These are phyloP conservation scores for Cheilosia vernalis DNA, from an alignment of 2,888 invertebrate genomes.

Conservation along the genomic window DNA sequence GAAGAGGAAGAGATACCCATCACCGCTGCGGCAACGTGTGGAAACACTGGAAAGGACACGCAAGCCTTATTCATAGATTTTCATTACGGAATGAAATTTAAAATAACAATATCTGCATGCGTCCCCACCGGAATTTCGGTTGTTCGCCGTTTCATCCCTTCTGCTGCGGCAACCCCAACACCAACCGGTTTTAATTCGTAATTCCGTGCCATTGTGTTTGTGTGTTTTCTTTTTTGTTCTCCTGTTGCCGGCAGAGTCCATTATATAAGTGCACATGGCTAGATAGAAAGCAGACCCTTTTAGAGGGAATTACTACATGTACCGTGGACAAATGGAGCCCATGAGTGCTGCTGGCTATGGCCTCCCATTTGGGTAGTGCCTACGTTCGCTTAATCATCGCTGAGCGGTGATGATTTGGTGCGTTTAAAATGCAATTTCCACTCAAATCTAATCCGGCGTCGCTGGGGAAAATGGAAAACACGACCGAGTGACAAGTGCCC, in stretches of 20 bases:
- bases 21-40: conserved; percentile 15
- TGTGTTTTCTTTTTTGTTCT: conserved; percentile 29
- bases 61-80: conserved; percentile 69
- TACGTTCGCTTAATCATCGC: conserved; percentile 69
- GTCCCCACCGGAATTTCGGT: conserved; percentile 46
- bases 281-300: conserved; percentile 51
- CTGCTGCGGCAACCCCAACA: conserved; percentile 39
- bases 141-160: conserved; percentile 57
- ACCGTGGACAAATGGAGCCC: conserved; percentile 37
- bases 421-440: conserved; percentile 73
- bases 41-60: conserved; percentile 2
- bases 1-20: conserved; percentile 46
- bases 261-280: conserved; percentile 36
- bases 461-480: conserved; percentile 40
- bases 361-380: conserved; percentile 34
- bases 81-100: conserved; percentile 75
- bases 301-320: conserved; percentile 48
- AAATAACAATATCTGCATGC: conserved; percentile 65
- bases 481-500: conserved; percentile 53
- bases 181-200: conserved; percentile 55
- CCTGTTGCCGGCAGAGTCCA: conserved; percentile 42
- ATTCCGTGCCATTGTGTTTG: conserved; percentile 54
- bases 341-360: conserved; percentile 7
- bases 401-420: conserved; percentile 70
- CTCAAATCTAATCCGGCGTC: conserved; percentile 67